Conservation (phyloP, 2,113 vertebrate species). For the Paramormyrops kingsleyae region DNA sequence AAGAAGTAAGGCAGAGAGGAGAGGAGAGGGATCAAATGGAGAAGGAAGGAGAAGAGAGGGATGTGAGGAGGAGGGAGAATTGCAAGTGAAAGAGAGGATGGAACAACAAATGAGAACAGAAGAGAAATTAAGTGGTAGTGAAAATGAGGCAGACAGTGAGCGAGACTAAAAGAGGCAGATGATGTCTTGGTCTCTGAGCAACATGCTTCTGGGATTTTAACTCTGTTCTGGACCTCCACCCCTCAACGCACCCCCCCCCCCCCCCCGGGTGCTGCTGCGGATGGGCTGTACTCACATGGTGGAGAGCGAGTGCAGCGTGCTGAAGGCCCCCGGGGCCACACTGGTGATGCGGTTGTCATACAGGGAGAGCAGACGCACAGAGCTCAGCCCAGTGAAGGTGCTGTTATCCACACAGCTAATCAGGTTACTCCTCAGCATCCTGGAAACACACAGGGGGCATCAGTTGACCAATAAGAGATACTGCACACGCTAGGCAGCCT, state of each 20-base stretch:
- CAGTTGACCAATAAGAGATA: background rate
- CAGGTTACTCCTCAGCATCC: conserved; percentile 93
- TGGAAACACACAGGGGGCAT: conserved; percentile 37
- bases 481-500: background rate
- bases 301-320: conserved; percentile 87
- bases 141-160: background rate
- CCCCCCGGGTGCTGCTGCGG: background rate
- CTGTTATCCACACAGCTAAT: conserved; percentile 90
- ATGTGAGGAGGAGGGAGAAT: background rate
- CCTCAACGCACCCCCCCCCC: background rate
- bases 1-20: background rate
- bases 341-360: conserved; percentile 94
- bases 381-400: conserved; percentile 88
- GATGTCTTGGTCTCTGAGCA: background rate
- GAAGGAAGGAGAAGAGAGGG: background rate
- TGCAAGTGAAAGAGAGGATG: background rate
- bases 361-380: conserved; percentile 87
- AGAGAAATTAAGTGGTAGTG: background rate
- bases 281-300: conserved; percentile 82
- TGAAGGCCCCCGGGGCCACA: conserved; percentile 89
- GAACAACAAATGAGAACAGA: background rate
- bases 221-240: background rate
- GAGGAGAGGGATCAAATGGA: background rate
- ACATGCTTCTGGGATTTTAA: background rate
- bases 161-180: background rate